phyloP scores from a whole-genome alignment of 2,888 invertebrate species.

The Orchesellides sinensis region DNA sequence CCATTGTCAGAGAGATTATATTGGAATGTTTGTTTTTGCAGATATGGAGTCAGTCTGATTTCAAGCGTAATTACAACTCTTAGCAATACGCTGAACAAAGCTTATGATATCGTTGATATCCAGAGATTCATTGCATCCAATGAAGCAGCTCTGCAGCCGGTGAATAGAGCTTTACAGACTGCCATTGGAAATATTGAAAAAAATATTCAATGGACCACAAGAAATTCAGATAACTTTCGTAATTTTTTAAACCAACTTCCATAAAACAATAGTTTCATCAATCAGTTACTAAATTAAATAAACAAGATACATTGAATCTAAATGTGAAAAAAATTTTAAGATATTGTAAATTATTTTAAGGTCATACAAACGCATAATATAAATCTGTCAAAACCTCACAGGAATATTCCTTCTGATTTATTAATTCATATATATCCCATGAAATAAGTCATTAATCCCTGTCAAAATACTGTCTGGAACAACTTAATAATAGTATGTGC shows the following conservation, averaged over 20 bases:
- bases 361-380: too few species aligned
- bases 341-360: too few species aligned
- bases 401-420: too few species aligned
- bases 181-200: slow-evolving; percentile 40
- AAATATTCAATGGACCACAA: slow-evolving; percentile 60
- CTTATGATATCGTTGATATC: slow-evolving; percentile 59
- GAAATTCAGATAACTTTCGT: slow-evolving; percentile 19
- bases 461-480: too few species aligned
- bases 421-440: too few species aligned
- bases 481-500: too few species aligned
- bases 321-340: too few species aligned
- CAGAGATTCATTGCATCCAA: slow-evolving; percentile 49
- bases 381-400: too few species aligned
- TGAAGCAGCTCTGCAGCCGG: slow-evolving; percentile 14
- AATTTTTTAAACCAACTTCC: not conserved
- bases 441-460: too few species aligned
- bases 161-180: slow-evolving; percentile 23
- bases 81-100: slow-evolving; percentile 51
- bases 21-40: slow-evolving; percentile 1
- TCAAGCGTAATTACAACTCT: slow-evolving; percentile 51
- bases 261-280: too few species aligned
- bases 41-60: slow-evolving; percentile 44
- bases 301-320: too few species aligned
- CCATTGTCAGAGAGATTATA: not conserved
- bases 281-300: too few species aligned